phyloP scores from a whole-genome alignment of 2,113 vertebrate genomes.

The Callipepla squamata region DNA sequence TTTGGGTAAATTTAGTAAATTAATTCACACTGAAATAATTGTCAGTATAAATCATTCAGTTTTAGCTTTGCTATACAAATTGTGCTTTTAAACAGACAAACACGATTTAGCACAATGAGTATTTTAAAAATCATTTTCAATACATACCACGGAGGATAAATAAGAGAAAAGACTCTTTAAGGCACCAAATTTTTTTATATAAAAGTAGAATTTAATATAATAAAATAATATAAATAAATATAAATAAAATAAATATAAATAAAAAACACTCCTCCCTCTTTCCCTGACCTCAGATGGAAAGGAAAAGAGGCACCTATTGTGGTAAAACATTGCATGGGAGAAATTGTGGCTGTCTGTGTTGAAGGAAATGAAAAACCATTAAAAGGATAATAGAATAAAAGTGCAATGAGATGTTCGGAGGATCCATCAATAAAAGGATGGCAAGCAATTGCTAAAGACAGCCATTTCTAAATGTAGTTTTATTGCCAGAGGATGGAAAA shows the following conservation, averaged over 20 bases:
- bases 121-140: neutral
- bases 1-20: neutral
- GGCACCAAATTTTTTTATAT: neutral
- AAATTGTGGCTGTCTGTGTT: neutral
- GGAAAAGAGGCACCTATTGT: slow-evolving; percentile 26
- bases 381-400: slow-evolving; percentile 68
- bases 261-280: neutral
- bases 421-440: slow-evolving; percentile 70
- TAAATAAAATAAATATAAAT: too few relatives aligned
- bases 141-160: neutral
- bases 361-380: slow-evolving; percentile 74
- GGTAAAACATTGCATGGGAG: slow-evolving; percentile 19
- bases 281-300: neutral
- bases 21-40: neutral
- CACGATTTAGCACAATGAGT: neutral
- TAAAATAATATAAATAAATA: neutral
- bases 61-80: neutral
- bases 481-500: slow-evolving; percentile 60
- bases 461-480: slow-evolving; percentile 54
- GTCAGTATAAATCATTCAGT: neutral
- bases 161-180: neutral
- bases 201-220: neutral
- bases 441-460: slow-evolving; percentile 68
- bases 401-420: slow-evolving; percentile 59
- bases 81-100: neutral